These are phyloP conservation scores for Misgurnus mizolepis DNA, from an alignment of 2,113 vertebrate genomes.

Conservation along the genomic window DNA sequence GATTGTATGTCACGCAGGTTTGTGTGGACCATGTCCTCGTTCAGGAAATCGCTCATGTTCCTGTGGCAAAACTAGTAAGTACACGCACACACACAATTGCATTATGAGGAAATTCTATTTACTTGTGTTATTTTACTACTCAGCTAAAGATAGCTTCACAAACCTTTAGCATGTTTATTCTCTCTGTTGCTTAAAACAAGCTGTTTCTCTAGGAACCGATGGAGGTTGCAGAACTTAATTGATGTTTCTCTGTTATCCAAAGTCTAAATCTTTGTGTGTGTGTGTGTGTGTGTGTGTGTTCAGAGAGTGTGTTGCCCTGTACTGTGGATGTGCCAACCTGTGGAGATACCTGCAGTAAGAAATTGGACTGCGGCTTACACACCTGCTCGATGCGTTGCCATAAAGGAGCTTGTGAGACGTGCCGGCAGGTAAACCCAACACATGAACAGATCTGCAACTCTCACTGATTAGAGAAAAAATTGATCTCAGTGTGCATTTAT, in stretches of 20 bases:
- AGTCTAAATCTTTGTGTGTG: background rate
- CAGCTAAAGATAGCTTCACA: too few relatives aligned
- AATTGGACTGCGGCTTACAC: slow-evolving; percentile 88
- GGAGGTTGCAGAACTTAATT: too few relatives aligned
- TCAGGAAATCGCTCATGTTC: slow-evolving; percentile 89
- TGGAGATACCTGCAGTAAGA: slow-evolving; percentile 92
- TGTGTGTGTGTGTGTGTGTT: slow-evolving; percentile 41
- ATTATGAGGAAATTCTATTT: background rate
- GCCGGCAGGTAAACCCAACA: slow-evolving; percentile 82
- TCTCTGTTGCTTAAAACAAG: too few relatives aligned
- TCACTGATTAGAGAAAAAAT: background rate
- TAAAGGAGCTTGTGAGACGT: slow-evolving; percentile 90
- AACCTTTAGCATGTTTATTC: too few relatives aligned
- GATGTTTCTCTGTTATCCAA: too few relatives aligned
- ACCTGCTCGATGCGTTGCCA: slow-evolving; percentile 95
- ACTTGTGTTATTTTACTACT: too few relatives aligned
- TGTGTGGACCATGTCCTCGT: slow-evolving; percentile 90
- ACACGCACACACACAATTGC: background rate
- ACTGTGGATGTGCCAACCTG: slow-evolving; percentile 92
- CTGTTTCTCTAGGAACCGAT: too few relatives aligned
- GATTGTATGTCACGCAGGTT: slow-evolving; percentile 81
- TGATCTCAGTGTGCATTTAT: background rate
- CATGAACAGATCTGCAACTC: background rate
- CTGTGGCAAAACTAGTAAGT: slow-evolving; percentile 89
- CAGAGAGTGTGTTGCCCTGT: slow-evolving; percentile 89